Percentiles rank a stretch among this genome's conserved stretches.
phyloP scores from a whole-genome alignment of 2,888 invertebrate species.

The Cylloceria caligata region DNA sequence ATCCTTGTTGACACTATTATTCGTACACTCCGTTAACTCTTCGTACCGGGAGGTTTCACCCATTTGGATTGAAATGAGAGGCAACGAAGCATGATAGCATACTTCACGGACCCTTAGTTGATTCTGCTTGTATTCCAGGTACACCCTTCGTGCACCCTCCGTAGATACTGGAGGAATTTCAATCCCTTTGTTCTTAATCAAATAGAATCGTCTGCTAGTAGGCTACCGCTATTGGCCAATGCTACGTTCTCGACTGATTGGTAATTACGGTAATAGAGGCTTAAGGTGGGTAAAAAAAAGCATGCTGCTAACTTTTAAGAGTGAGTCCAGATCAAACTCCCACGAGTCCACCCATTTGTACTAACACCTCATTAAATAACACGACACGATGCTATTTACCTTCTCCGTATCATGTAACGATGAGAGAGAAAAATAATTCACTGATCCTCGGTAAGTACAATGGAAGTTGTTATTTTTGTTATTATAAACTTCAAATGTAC shows the following conservation, averaged over 20 bases:
- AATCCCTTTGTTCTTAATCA: too few relatives aligned
- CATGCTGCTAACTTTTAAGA: not conserved
- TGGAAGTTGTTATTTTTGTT: not conserved
- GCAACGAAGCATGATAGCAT: too few relatives aligned
- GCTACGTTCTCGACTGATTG: too few relatives aligned
- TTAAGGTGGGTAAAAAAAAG: not conserved
- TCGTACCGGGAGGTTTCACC: too few relatives aligned
- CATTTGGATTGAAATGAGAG: too few relatives aligned
- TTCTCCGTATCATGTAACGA: not conserved
- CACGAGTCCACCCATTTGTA: not conserved
- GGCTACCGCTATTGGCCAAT: too few relatives aligned
- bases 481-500: not conserved
- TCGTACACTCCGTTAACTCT: not conserved
- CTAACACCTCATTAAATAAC: not conserved
- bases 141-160: too few relatives aligned
- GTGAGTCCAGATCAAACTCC: not conserved
- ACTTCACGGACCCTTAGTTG: too few relatives aligned
- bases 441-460: not conserved
- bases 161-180: too few relatives aligned
- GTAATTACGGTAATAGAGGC: not conserved
- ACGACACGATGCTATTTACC: not conserved
- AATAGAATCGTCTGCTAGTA: too few relatives aligned
- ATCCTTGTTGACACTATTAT: too few relatives aligned
- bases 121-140: too few relatives aligned
- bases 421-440: not conserved